These are phyloP conservation scores for Habrosyne pyritoides DNA, from an alignment of 2,888 invertebrate genomes.

Conservation along the genomic window DNA sequence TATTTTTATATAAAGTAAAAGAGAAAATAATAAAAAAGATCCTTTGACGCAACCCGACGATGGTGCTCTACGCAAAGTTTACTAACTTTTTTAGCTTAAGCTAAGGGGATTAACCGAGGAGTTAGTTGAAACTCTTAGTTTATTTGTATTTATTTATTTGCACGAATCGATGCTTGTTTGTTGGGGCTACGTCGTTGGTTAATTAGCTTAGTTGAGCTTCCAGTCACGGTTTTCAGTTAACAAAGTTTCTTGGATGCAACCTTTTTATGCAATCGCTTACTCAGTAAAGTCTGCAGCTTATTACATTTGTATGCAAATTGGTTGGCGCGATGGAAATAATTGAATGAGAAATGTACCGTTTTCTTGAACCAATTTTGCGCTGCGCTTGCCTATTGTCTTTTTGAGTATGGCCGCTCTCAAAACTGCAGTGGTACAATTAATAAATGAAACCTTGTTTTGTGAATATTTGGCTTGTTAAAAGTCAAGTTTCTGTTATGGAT, in stretches of 20 bases:
- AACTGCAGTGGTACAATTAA: not conserved
- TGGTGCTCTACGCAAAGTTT: constrained; percentile 7
- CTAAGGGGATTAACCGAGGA: constrained; percentile 34
- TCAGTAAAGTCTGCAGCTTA: constrained; percentile 36
- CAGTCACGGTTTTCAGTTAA: constrained; percentile 23
- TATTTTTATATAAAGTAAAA: not conserved
- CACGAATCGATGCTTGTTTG: constrained; percentile 21
- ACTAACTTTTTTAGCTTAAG: constrained; percentile 25
- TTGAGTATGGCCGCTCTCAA: not conserved
- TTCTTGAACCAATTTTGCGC: not conserved
- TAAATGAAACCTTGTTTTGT: no score
- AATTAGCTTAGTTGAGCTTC: constrained; percentile 40
- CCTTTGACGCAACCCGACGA: not conserved
- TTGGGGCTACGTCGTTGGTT: constrained; percentile 35
- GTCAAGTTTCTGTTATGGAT: not conserved
- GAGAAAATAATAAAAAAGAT: not conserved
- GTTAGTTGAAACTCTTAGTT: constrained; percentile 17
- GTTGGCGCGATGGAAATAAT: constrained; percentile 25
- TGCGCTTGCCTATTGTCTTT: not conserved
- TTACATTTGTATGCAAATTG: constrained; percentile 46
- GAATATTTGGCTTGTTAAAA: no score
- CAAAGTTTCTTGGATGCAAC: constrained; percentile 27
- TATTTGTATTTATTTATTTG: constrained; percentile 36
- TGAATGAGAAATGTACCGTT: constrained; percentile 21
- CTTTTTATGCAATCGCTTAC: constrained; percentile 45